Percentiles rank a stretch among this genome's conserved stretches.
Evolutionary conservation across 2,113 vertebrate genomes (phyloP).

Genomic region (Corythornis cristatus): DNA sequence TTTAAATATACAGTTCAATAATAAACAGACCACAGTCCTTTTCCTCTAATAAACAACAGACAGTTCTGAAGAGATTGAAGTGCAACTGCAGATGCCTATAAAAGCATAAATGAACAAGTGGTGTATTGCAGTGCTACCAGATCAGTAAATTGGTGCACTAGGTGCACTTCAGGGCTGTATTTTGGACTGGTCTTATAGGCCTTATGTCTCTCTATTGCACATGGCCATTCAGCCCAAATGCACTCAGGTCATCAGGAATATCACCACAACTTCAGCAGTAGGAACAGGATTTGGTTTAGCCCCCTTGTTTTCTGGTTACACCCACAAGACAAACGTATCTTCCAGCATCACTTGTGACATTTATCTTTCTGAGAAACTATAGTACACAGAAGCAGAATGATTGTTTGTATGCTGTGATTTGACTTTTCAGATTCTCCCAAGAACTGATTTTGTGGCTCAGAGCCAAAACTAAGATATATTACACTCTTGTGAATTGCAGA

Average conservation of each 20-base stretch:
- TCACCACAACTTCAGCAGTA: neutral
- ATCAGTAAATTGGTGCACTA: neutral
- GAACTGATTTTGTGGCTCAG: neutral
- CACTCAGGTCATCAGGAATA: neutral
- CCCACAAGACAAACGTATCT: neutral
- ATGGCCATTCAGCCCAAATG: neutral
- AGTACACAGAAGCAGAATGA: neutral
- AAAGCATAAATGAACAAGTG: neutral
- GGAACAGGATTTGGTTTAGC: neutral
- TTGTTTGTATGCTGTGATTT: constrained; percentile 13
- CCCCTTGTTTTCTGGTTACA: neutral
- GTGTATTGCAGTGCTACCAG: neutral
- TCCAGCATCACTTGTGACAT: neutral
- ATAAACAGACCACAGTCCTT: neutral
- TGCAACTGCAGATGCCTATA: neutral
- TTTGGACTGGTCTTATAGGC: neutral
- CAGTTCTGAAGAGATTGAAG: neutral
- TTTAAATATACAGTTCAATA: neutral
- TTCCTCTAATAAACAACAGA: neutral
- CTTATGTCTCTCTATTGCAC: neutral
- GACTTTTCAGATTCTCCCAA: neutral
- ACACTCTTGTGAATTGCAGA: neutral
- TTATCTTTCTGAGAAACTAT: constrained; percentile 21
- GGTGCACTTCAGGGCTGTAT: neutral
- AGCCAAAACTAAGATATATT: constrained; percentile 20